Evolutionary conservation across 2,113 vertebrate species (phyloP).

Genomic region (Microcebus griseorufus): DNA sequence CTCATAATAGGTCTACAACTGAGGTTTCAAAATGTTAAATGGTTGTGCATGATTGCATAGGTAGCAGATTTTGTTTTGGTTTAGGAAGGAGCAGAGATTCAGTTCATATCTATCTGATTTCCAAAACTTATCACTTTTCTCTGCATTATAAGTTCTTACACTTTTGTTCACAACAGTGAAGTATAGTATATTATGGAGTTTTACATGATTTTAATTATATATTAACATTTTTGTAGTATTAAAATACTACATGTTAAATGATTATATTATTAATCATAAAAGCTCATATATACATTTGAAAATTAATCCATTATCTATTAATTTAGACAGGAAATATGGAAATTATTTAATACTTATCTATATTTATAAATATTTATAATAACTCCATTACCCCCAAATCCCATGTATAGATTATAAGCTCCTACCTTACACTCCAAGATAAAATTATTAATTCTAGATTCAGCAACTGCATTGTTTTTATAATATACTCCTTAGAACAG

Average conservation of each 20-base stretch:
- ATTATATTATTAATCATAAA: background rate
- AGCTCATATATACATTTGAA: background rate
- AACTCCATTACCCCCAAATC: background rate
- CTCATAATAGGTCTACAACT: background rate
- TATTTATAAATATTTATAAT: background rate
- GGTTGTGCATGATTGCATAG: background rate
- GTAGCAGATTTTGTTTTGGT: background rate
- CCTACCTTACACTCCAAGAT: background rate
- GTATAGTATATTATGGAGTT: background rate
- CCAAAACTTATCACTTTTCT: background rate
- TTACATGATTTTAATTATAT: background rate
- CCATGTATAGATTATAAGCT: background rate
- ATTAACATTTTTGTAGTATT: background rate
- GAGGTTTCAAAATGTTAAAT: background rate
- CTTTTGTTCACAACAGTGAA: background rate
- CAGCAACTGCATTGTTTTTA: background rate
- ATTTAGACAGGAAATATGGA: background rate
- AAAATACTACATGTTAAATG: background rate
- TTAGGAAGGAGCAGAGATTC: background rate
- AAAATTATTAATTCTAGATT: background rate
- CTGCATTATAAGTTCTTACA: background rate
- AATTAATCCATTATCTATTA: background rate
- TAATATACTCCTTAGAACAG: background rate
- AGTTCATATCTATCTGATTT: background rate
- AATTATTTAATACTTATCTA: background rate